A percentile compares a stretch with the other conserved stretches of the same genome.
These are phyloP conservation scores for Amiota minor DNA, from an alignment of 2,888 invertebrate species.

Conservation along the genomic window DNA sequence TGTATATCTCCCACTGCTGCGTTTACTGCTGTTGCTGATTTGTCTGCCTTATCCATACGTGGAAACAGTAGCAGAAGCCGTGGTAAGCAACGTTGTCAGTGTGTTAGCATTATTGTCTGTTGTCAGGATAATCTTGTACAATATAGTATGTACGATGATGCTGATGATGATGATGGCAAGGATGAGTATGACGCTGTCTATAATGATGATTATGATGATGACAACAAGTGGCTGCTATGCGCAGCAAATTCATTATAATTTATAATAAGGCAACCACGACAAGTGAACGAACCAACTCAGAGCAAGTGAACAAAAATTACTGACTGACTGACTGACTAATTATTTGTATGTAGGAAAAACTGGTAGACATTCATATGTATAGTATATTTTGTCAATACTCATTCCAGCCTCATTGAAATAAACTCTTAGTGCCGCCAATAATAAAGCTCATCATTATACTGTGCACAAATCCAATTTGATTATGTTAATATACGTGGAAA, in stretches of 20 bases:
- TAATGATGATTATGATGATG: constrained; percentile 14
- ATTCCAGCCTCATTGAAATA: constrained; percentile 3
- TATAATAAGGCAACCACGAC: constrained; percentile 62
- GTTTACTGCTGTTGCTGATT: constrained; percentile 16
- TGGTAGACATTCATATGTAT: too few relatives aligned
- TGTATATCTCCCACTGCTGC: constrained; percentile 38
- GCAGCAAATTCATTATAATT: constrained; percentile 66
- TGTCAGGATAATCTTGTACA: too few relatives aligned
- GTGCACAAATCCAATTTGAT: constrained; percentile 69
- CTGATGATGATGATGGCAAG: background rate
- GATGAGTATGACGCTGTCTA: background rate
- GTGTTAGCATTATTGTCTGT: too few relatives aligned
- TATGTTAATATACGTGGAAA: constrained; percentile 68
- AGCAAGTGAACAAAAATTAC: constrained; percentile 7
- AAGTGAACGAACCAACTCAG: constrained; percentile 30
- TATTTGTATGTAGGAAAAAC: too few relatives aligned
- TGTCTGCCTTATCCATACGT: constrained; percentile 24
- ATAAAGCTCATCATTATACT: constrained; percentile 69
- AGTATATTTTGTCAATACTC: background rate
- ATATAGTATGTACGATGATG: background rate
- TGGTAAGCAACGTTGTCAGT: too few relatives aligned
- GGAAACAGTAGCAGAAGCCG: background rate
- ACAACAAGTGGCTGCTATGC: constrained; percentile 30
- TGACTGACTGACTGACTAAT: background rate
- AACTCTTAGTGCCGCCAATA: constrained; percentile 49